These are phyloP conservation scores for Acrocephalus scirpaceus DNA, from an alignment of 2,797 vertebrate species.

Conservation along the genomic window DNA sequence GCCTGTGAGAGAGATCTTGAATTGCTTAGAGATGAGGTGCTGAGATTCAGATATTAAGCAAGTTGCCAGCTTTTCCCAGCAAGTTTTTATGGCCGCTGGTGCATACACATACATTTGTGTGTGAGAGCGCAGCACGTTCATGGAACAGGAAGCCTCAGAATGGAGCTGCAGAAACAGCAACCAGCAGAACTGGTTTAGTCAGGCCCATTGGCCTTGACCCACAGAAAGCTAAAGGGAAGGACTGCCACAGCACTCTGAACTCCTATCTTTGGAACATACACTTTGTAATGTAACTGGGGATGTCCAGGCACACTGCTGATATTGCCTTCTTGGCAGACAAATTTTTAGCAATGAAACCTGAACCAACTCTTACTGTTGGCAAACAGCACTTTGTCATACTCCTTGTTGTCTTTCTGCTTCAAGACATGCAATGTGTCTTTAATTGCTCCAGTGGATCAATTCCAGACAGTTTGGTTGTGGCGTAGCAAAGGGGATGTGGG, in stretches of 20 bases:
- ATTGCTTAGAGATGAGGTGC: neutral
- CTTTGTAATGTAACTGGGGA: neutral
- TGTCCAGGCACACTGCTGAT: neutral
- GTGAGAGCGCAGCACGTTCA: neutral
- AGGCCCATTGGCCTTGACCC: neutral
- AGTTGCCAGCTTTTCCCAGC: neutral
- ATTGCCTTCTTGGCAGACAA: neutral
- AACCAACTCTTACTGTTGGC: neutral
- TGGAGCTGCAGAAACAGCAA: neutral
- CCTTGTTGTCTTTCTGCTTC: neutral
- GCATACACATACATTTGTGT: neutral
- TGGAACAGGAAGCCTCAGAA: neutral
- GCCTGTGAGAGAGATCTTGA: neutral
- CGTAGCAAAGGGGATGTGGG: neutral
- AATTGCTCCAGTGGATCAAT: neutral
- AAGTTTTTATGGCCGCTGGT: neutral
- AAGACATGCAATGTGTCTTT: neutral
- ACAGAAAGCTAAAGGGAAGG: neutral
- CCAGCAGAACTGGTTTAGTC: conserved; percentile 12
- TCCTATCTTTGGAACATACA: neutral
- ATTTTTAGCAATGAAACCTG: neutral
- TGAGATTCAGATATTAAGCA: conserved; percentile 3
- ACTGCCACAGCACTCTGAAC: neutral
- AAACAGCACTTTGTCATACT: neutral
- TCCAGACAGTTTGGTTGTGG: neutral